Evolutionary conservation across 2,113 vertebrate species (phyloP).

Genomic region (Gorsachius goisagi): DNA sequence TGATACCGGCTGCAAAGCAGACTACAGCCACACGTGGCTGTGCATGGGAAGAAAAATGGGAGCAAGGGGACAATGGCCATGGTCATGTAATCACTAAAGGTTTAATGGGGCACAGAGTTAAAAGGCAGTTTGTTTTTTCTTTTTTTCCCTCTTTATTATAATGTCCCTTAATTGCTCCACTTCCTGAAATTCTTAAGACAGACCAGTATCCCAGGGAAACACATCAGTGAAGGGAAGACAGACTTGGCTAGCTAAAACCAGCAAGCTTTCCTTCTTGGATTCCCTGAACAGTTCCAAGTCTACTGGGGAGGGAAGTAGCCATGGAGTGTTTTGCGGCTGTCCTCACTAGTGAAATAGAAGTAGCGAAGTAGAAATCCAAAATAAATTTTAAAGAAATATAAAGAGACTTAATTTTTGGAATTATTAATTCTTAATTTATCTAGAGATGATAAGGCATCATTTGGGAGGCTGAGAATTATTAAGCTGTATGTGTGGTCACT

Average conservation of each 20-base stretch:
- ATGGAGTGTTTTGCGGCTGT: not conserved
- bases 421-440: not conserved
- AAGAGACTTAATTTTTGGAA: not conserved
- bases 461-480: not conserved
- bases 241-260: not conserved
- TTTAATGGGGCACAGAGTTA: not conserved
- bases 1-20: not conserved
- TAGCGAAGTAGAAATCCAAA: not conserved
- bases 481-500: not conserved
- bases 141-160: not conserved
- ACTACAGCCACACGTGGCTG: not conserved
- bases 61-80: not conserved
- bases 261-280: not conserved
- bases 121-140: not conserved
- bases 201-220: not conserved
- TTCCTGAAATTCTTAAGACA: not conserved
- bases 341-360: not conserved
- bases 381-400: not conserved
- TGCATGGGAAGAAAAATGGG: not conserved
- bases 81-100: not conserved
- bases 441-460: not conserved
- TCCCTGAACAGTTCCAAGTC: not conserved
- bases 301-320: not conserved
- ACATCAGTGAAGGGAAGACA: not conserved
- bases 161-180: not conserved